phyloP scores from a whole-genome alignment of 2,113 vertebrate species.

The Pungitius pungitius region DNA sequence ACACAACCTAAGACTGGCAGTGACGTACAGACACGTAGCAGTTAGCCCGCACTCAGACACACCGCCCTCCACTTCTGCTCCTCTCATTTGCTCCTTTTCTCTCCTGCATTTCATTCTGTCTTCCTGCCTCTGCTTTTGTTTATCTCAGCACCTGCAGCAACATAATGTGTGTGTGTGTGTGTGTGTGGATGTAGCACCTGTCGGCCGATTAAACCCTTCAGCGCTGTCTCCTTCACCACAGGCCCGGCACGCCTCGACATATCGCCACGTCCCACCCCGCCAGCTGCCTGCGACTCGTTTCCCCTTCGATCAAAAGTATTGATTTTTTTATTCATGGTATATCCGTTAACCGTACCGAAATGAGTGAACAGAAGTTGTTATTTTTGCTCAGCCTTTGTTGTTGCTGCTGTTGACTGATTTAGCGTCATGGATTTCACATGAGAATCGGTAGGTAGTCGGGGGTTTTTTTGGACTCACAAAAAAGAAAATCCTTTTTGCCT shows the following conservation, averaged over 20 bases:
- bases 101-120: slow-evolving; percentile 37
- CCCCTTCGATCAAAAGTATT: slow-evolving; percentile 4
- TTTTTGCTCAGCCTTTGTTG: neutral
- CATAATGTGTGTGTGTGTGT: slow-evolving; percentile 19
- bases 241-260: slow-evolving; percentile 22
- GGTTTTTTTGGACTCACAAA: slow-evolving; percentile 19
- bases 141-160: slow-evolving; percentile 50
- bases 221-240: slow-evolving; percentile 31
- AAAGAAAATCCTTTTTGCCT: slow-evolving; percentile 25
- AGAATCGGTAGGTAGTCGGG: slow-evolving; percentile 1
- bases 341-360: neutral
- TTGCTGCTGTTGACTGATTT: slow-evolving; percentile 1
- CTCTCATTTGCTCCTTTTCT: slow-evolving; percentile 39
- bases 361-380: neutral
- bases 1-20: slow-evolving; percentile 4
- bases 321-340: slow-evolving; percentile 11
- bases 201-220: slow-evolving; percentile 59
- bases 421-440: slow-evolving; percentile 36
- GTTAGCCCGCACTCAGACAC: slow-evolving; percentile 1
- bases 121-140: slow-evolving; percentile 44
- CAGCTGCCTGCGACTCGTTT: slow-evolving; percentile 17
- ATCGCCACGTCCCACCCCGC: slow-evolving; percentile 9
- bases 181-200: slow-evolving; percentile 5
- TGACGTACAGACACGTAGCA: slow-evolving; percentile 12
- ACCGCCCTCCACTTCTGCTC: slow-evolving; percentile 20